A percentile compares a stretch with the other conserved stretches of the same genome.
phyloP scores from a whole-genome alignment of 2,113 vertebrate genomes.

The Phrynocephalus versicolor region DNA sequence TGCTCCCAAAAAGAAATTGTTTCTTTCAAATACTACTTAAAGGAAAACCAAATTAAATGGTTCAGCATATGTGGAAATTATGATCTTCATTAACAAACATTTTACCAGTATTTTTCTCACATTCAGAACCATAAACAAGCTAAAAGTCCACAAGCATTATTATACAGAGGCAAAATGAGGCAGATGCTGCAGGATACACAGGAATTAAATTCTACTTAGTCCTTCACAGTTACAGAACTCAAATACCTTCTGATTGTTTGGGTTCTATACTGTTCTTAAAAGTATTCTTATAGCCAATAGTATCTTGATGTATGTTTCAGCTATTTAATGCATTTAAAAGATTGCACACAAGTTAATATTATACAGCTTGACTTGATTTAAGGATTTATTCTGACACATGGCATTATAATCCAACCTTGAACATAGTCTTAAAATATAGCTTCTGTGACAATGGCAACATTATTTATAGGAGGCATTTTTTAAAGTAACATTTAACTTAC shows the following conservation, averaged over 20 bases:
- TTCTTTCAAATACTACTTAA: background rate
- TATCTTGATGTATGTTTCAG: background rate
- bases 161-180: background rate
- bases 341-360: background rate
- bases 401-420: background rate
- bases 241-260: background rate
- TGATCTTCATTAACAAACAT: background rate
- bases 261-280: background rate
- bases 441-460: background rate
- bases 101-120: background rate
- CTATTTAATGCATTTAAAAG: background rate
- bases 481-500: background rate
- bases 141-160: background rate
- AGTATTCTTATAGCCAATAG: background rate
- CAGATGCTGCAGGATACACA: background rate
- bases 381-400: background rate
- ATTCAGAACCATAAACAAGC: background rate
- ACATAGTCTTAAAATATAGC: background rate
- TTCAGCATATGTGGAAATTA: background rate
- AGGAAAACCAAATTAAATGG: background rate
- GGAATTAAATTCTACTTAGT: background rate
- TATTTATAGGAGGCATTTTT: conserved; percentile 5
- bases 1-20: background rate
- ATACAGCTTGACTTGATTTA: conserved; percentile 34
- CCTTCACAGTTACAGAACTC: background rate